Percentiles rank a stretch among this genome's conserved stretches.
Conservation (phyloP, 1,140 invertebrate genomes). For the Calliopsis andreniformis region DNA sequence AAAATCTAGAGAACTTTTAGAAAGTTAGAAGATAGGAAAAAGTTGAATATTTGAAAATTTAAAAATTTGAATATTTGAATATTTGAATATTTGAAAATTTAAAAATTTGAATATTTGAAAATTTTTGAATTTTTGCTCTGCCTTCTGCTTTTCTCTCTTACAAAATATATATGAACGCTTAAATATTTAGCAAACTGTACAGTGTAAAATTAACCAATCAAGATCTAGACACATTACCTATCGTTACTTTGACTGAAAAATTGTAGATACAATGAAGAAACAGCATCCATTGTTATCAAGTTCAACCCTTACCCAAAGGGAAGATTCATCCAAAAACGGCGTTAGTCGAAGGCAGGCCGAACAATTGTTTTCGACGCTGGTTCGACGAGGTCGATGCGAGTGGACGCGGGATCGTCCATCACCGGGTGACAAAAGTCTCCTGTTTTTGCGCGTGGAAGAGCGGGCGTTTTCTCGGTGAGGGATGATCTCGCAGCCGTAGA, state of each 20-base stretch:
- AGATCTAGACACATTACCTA: too few relatives aligned
- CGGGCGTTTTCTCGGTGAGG: conserved; percentile 60
- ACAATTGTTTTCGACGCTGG: conserved; percentile 53
- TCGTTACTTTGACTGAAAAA: too few relatives aligned
- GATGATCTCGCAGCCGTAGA: conserved; percentile 63
- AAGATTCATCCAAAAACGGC: conserved; percentile 10
- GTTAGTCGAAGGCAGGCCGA: conserved; percentile 41
- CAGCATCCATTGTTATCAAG: neutral
- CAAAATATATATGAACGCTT: neutral
- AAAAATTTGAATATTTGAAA: too few relatives aligned
- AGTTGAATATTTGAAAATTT: too few relatives aligned
- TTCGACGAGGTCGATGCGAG: conserved; percentile 30
- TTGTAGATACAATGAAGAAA: too few relatives aligned
- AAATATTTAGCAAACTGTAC: too few relatives aligned
- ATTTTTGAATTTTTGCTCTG: too few relatives aligned
- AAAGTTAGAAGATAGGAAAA: too few relatives aligned
- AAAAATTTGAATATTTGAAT: too few relatives aligned
- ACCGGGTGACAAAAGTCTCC: conserved; percentile 65
- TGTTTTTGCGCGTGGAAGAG: conserved; percentile 57
- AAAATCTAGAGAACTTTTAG: too few relatives aligned
- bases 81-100: too few relatives aligned
- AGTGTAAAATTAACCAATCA: too few relatives aligned
- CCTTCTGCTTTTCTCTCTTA: neutral
- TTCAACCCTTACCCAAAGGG: conserved; percentile 1
- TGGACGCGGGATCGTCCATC: conserved; percentile 61